These are phyloP conservation scores for Spatula clypeata DNA, from an alignment of 2,797 vertebrate species.

Conservation along the genomic window DNA sequence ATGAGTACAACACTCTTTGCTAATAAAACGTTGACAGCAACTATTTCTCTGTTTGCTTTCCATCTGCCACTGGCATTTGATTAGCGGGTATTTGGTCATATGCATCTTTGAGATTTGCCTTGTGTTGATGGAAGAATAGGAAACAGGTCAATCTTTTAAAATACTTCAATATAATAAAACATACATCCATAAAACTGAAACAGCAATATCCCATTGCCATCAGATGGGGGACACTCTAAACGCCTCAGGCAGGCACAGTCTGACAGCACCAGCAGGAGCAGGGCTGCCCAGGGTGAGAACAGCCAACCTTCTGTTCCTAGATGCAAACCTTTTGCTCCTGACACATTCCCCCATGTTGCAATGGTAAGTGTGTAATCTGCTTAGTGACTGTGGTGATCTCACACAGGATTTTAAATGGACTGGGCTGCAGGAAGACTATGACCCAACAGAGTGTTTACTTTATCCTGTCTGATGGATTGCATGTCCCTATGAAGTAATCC, in stretches of 20 bases:
- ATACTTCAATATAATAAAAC: background rate
- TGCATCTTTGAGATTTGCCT: background rate
- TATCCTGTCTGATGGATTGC: background rate
- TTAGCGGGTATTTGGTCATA: background rate
- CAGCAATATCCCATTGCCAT: background rate
- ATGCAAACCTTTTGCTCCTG: background rate
- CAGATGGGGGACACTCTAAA: background rate
- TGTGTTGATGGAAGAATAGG: background rate
- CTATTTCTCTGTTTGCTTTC: background rate
- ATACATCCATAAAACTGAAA: background rate
- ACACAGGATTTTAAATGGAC: background rate
- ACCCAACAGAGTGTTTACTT: background rate
- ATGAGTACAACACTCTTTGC: background rate
- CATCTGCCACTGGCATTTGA: background rate
- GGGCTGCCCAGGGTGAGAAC: background rate
- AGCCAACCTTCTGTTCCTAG: background rate
- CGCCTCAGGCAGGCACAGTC: background rate
- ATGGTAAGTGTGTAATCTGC: background rate
- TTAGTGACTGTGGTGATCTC: constrained; percentile 1
- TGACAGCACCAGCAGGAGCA: background rate
- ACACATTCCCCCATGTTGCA: background rate
- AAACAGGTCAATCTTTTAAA: background rate
- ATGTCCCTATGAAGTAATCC: background rate
- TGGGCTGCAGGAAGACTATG: background rate
- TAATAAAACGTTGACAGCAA: background rate